Evolutionary conservation across 2,113 vertebrate genomes (phyloP).

Genomic region (Colossoma macropomum): DNA sequence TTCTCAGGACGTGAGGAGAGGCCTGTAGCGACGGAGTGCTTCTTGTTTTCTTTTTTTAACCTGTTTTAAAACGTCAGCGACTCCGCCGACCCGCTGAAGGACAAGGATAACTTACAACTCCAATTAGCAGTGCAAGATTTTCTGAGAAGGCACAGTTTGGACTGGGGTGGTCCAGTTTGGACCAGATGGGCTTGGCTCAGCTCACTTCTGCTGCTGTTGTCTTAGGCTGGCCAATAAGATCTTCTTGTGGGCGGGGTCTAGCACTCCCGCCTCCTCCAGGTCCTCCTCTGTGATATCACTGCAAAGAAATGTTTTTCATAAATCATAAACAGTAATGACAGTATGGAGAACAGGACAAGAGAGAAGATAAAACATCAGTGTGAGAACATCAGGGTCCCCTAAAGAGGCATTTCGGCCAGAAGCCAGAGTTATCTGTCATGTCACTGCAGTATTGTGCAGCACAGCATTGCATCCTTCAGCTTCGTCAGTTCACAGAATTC

Average conservation of each 20-base stretch:
- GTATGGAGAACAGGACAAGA: too few species aligned
- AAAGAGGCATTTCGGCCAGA: too few species aligned
- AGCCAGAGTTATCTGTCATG: too few species aligned
- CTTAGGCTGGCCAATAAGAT: slow-evolving; percentile 89
- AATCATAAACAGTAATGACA: too few species aligned
- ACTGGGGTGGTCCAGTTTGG: slow-evolving; percentile 46
- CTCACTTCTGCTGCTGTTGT: slow-evolving; percentile 79
- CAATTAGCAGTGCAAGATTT: slow-evolving; percentile 65
- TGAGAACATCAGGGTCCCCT: too few species aligned
- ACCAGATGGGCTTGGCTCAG: slow-evolving; percentile 7
- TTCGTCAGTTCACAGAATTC: too few species aligned
- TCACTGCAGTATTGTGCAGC: too few species aligned
- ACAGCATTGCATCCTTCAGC: too few species aligned
- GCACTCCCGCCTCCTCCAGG: slow-evolving; percentile 91
- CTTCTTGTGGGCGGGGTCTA: slow-evolving; percentile 87
- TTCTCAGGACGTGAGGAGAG: slow-evolving; percentile 2
- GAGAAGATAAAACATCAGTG: too few species aligned
- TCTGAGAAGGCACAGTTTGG: slow-evolving; percentile 64
- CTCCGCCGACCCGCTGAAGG: neutral
- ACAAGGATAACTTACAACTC: too few species aligned
- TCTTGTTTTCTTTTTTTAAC: slow-evolving; percentile 24
- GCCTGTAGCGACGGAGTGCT: slow-evolving; percentile 62
- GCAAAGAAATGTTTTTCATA: slow-evolving; percentile 17
- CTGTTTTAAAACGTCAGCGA: slow-evolving; percentile 51
- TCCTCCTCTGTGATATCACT: slow-evolving; percentile 97